Conservation (phyloP, 2,888 invertebrate species). For the Lottia scabra region DNA sequence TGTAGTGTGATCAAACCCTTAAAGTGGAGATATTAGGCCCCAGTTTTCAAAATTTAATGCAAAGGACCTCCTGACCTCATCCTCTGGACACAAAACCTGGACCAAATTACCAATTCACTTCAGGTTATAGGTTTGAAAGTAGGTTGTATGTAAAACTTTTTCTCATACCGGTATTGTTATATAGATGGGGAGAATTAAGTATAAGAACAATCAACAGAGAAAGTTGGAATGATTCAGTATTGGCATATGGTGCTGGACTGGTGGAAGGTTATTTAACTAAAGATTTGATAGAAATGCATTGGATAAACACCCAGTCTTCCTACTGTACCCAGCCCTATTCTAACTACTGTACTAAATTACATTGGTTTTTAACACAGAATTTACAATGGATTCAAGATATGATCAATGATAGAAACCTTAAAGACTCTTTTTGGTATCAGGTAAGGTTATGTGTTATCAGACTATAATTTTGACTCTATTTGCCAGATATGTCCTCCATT, state of each 20-base stretch:
- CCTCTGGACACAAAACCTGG: no score
- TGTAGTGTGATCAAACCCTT: no score
- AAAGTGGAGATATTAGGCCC: no score
- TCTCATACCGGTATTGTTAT: no score
- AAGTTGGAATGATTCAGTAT: constrained; percentile 80
- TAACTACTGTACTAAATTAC: constrained; percentile 76
- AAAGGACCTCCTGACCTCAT: no score
- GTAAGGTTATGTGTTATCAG: constrained; percentile 66
- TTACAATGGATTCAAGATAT: constrained; percentile 75
- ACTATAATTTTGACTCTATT: no score
- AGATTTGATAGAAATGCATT: constrained; percentile 82
- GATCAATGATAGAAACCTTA: constrained; percentile 69
- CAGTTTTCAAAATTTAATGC: no score
- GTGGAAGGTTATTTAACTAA: constrained; percentile 83
- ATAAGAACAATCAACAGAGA: constrained; percentile 76
- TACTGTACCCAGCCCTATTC: constrained; percentile 71
- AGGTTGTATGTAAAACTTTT: no score
- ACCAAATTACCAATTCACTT: no score
- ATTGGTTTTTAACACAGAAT: constrained; percentile 77
- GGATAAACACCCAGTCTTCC: constrained; percentile 79
- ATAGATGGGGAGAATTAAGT: background rate
- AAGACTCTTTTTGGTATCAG: constrained; percentile 87
- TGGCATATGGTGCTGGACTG: constrained; percentile 87
- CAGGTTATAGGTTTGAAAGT: no score
- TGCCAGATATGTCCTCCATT: no score